These are phyloP conservation scores for Sebastes steindachneri DNA, from an alignment of 2,797 vertebrate genomes.

Conservation along the genomic window DNA sequence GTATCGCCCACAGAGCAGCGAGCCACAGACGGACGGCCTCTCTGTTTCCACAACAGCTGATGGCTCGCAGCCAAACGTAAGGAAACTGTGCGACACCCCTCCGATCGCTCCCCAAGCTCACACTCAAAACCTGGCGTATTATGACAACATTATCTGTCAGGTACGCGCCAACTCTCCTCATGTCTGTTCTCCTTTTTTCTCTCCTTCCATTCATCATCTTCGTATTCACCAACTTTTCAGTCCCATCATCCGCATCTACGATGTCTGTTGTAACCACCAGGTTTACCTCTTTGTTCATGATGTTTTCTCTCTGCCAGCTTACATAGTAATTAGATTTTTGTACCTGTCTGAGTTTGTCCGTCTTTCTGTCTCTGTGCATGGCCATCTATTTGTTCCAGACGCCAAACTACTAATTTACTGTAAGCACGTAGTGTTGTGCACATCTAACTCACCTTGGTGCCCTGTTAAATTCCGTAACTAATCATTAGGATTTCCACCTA, in stretches of 20 bases:
- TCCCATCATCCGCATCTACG: neutral
- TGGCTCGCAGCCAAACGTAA: conserved; percentile 98
- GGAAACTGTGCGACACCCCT: conserved; percentile 86
- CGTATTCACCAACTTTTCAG: neutral
- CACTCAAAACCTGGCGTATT: conserved; percentile 89
- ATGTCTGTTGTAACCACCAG: neutral
- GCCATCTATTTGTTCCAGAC: neutral
- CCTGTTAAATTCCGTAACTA: neutral
- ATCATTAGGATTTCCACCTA: neutral
- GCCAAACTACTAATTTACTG: neutral
- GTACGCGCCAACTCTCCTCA: conserved; percentile 80
- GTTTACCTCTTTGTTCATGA: neutral
- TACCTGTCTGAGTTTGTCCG: neutral
- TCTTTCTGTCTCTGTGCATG: conserved; percentile 19
- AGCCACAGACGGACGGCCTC: conserved; percentile 96
- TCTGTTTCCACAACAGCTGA: conserved; percentile 97
- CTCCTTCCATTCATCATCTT: neutral
- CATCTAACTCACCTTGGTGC: neutral
- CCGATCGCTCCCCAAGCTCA: conserved; percentile 84
- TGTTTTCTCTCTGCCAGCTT: conserved; percentile 5
- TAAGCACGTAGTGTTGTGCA: neutral
- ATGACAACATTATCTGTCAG: conserved; percentile 93
- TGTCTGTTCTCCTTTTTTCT: conserved; percentile 36
- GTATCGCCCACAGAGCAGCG: conserved; percentile 90
- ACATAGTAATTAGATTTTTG: neutral